phyloP scores from a whole-genome alignment of 2,113 vertebrate genomes.

The Silurus asotus region DNA sequence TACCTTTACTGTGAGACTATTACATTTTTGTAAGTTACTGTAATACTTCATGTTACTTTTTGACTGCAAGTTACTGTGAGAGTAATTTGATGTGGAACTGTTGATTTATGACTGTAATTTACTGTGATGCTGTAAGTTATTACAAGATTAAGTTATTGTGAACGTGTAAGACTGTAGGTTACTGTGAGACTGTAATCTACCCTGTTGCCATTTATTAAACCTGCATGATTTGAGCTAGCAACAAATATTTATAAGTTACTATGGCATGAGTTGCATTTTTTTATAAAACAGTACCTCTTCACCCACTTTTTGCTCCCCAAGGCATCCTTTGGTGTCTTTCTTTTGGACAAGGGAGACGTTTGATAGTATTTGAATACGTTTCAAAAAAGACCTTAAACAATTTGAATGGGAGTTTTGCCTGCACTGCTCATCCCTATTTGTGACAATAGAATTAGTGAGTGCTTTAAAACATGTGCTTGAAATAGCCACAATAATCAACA shows the following conservation, averaged over 20 bases:
- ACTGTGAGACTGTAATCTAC: neutral
- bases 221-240: no score
- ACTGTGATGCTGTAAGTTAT: neutral
- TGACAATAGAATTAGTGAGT: no score
- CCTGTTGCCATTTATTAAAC: neutral
- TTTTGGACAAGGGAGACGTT: neutral
- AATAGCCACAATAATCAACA: neutral
- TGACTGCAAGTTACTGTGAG: no score
- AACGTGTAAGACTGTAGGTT: neutral
- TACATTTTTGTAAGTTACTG: neutral
- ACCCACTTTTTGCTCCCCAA: neutral
- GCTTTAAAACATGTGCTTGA: neutral
- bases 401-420: constrained; percentile 18
- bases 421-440: neutral
- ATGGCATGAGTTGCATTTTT: neutral
- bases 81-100: neutral
- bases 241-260: neutral
- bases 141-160: neutral
- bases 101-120: neutral
- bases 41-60: neutral
- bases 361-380: constrained; percentile 3
- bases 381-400: neutral
- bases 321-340: neutral
- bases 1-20: no score
- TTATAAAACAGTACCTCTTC: neutral